Evolutionary conservation across 2,888 invertebrate species (phyloP).

Genomic region (Drosophila suboccidentalis): DNA sequence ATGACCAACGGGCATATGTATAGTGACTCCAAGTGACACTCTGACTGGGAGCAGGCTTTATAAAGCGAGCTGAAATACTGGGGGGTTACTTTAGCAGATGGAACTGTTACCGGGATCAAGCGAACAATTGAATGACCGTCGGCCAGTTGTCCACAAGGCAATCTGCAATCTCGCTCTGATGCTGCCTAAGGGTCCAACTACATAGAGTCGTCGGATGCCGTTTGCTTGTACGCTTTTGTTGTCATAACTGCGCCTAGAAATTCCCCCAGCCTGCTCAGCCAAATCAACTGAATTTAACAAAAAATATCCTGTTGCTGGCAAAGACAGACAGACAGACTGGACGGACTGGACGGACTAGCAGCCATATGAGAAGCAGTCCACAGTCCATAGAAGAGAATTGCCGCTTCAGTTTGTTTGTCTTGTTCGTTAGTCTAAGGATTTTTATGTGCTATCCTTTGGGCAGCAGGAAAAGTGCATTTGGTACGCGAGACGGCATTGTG

Average conservation of each 20-base stretch:
- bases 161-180: conserved; percentile 20
- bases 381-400: background rate
- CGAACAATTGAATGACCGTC: conserved; percentile 59
- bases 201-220: conserved; percentile 20
- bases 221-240: conserved; percentile 48
- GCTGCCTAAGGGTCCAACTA: conserved; percentile 11
- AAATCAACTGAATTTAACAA: conserved; percentile 24
- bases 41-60: conserved; percentile 14
- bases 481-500: conserved; percentile 23
- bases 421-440: conserved; percentile 12
- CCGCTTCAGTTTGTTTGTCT: conserved; percentile 16
- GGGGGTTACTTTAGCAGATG: conserved; percentile 16
- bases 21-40: conserved; percentile 11
- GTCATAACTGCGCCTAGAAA: conserved; percentile 56
- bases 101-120: conserved; percentile 43
- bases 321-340: background rate
- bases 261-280: conserved; percentile 13
- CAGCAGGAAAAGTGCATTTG: conserved; percentile 39
- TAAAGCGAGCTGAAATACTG: conserved; percentile 6
- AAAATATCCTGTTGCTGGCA: conserved; percentile 45
- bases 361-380: conserved; percentile 9
- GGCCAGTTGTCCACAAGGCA: conserved; percentile 36
- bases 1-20: conserved; percentile 34
- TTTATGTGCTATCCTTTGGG: conserved; percentile 19
- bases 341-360: background rate